phyloP scores from a whole-genome alignment of 35 echinoderm and acorn worm species.

The Heliocidaris tuberculata region DNA sequence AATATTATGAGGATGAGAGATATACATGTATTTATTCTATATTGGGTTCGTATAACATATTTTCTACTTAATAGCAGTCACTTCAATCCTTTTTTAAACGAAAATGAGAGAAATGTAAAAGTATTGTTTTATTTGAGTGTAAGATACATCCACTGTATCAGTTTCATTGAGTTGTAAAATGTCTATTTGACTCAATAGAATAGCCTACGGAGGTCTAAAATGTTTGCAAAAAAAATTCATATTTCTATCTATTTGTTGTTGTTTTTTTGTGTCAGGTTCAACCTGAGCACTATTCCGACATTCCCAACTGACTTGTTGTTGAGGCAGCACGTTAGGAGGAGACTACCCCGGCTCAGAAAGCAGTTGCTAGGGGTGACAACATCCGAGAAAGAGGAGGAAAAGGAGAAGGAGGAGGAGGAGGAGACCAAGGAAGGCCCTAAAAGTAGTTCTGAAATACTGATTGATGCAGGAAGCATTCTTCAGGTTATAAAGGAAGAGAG shows the following conservation, averaged over 20 bases:
- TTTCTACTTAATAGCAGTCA: too few relatives aligned
- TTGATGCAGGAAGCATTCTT: neutral
- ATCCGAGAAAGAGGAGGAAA: neutral
- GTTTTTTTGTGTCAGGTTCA: slow-evolving; percentile 64
- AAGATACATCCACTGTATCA: too few relatives aligned
- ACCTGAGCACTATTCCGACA: slow-evolving; percentile 53
- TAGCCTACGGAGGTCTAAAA: too few relatives aligned
- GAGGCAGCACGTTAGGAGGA: slow-evolving; percentile 43
- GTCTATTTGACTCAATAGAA: too few relatives aligned
- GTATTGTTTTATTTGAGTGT: too few relatives aligned
- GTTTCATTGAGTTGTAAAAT: too few relatives aligned
- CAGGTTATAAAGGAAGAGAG: neutral
- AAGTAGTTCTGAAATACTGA: neutral
- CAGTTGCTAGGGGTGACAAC: neutral
- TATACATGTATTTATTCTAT: too few relatives aligned
- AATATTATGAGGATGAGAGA: too few relatives aligned
- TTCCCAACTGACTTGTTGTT: slow-evolving; percentile 64
- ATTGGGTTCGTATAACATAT: too few relatives aligned
- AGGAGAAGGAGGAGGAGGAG: neutral
- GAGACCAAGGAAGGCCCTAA: neutral
- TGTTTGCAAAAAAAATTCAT: too few relatives aligned
- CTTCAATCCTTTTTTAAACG: too few relatives aligned
- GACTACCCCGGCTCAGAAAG: neutral
- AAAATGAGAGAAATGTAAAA: too few relatives aligned
- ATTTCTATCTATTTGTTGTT: neutral